A percentile compares a stretch with the other conserved stretches of the same genome.
phyloP scores from a whole-genome alignment of 2,888 invertebrate genomes.

The Bugula neritina region DNA sequence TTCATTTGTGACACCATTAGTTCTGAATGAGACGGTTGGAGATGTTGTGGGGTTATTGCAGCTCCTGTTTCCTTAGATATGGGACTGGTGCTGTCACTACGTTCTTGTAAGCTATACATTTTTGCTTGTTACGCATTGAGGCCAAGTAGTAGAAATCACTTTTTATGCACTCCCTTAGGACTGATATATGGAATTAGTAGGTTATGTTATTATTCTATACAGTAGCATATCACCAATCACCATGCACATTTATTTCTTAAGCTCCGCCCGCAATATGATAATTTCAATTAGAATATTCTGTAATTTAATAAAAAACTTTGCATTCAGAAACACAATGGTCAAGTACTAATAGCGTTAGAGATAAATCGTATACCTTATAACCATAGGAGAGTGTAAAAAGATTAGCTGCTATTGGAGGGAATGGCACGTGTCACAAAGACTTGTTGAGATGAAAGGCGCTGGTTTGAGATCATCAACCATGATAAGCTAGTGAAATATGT shows the following conservation, averaged over 20 bases:
- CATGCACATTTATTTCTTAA: background rate
- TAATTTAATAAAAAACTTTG: slow-evolving; percentile 23
- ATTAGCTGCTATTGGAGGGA: slow-evolving; percentile 14
- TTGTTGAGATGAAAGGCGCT: background rate
- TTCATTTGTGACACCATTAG: slow-evolving; percentile 23
- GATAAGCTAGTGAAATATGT: background rate
- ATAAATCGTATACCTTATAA: background rate
- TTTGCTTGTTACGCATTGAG: slow-evolving; percentile 37
- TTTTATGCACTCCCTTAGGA: slow-evolving; percentile 27
- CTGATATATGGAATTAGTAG: slow-evolving; percentile 23
- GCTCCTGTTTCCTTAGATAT: slow-evolving; percentile 32
- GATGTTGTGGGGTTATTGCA: slow-evolving; percentile 19
- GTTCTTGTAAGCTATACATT: slow-evolving; percentile 33
- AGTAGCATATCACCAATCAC: slow-evolving; percentile 13
- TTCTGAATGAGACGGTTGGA: slow-evolving; percentile 1
- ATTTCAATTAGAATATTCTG: slow-evolving; percentile 25
- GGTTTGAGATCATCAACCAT: background rate
- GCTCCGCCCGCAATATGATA: slow-evolving; percentile 24
- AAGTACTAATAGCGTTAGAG: background rate
- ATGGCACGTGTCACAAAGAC: slow-evolving; percentile 6
- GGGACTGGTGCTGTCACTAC: slow-evolving; percentile 13
- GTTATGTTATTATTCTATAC: slow-evolving; percentile 25
- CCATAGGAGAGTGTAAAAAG: background rate
- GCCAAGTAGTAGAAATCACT: slow-evolving; percentile 31
- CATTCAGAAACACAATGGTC: slow-evolving; percentile 16